Base-by-base conservation (phyloP, 2,797 vertebrate genomes). In the Harpagifer antarcticus region DNA sequence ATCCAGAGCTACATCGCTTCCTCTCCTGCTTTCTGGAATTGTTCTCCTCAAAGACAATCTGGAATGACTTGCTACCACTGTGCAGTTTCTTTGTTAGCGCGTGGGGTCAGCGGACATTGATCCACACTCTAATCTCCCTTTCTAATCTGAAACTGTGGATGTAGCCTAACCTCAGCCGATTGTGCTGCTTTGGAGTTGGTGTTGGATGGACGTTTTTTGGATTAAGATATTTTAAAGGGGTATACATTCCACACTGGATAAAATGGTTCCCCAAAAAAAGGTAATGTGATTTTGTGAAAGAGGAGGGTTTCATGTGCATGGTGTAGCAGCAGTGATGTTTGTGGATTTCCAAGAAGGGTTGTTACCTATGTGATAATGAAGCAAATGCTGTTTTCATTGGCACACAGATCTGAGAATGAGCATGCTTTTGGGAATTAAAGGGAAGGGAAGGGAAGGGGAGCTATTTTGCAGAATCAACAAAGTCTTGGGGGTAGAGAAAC, bases 221-320 rank as follows among this genome's bases (percentile, higher is more conserved):
- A 74, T 89, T 86, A 64, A 78, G 84, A 84, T 76, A 68, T 84
- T 87, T 68, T n/a, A 67, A 52, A 68, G 66, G 72, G 63, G 44
- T 40, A 42, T 69, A 48, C 56, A 72, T 70, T 87, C 80, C 81
- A 70, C 52, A 16, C 63, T 37, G 90, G 89, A 89, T 80, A 94
- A 91, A 63, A 92, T 95, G 91, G 82, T 94, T 70, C 86, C 92
- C 67, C 89, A 92, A 14, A 94, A 91, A 91, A 92, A 89, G 94
- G 93, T 95, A 95, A 95, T 88, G 54, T 77, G 72, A 49, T 62
- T 58, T 48, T 49, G 6, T 2, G 58, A 33, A 57, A 59, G 33
- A 20, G 73, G 72, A 75, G 42, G 77, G 62, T 56, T 89, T 78
- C 49, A 37, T 84, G 69, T 86, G 79, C 57, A 40, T 73, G 79